Percentiles rank a stretch among this genome's conserved stretches.
phyloP scores from a whole-genome alignment of 2,113 vertebrate genomes.

The Seriola rivoliana region DNA sequence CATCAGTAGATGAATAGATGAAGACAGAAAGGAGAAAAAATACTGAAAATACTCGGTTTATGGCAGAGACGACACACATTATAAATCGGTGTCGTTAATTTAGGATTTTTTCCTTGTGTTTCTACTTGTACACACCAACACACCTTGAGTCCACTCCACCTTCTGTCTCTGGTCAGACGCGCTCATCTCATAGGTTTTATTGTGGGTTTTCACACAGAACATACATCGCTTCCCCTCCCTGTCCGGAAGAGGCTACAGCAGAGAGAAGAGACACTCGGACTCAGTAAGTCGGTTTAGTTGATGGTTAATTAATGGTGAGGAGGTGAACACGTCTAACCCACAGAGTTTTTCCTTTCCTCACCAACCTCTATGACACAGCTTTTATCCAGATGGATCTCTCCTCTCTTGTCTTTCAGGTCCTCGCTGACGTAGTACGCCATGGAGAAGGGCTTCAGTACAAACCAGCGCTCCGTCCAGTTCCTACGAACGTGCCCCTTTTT shows the following conservation, averaged over 20 bases:
- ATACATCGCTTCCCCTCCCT: constrained; percentile 85
- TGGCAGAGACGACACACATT: too few species aligned
- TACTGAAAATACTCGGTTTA: too few species aligned
- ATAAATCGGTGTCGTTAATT: background rate
- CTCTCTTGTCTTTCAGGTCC: constrained; percentile 85
- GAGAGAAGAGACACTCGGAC: background rate
- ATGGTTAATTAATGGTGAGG: background rate
- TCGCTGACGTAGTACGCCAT: constrained; percentile 84
- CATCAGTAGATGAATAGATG: too few species aligned
- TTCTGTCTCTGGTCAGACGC: constrained; percentile 84
- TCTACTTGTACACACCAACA: constrained; percentile 37
- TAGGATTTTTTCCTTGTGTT: background rate
- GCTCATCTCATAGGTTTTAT: constrained; percentile 86
- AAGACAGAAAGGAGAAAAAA: too few species aligned
- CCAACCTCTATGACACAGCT: constrained; percentile 82
- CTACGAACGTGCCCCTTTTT: constrained; percentile 86
- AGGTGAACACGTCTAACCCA: background rate
- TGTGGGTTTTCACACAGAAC: constrained; percentile 85
- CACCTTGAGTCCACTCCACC: constrained; percentile 87
- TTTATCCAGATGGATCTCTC: constrained; percentile 84
- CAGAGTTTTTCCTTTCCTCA: constrained; percentile 29
- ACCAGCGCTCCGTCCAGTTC: constrained; percentile 89
- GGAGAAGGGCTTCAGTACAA: constrained; percentile 82
- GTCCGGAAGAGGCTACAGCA: constrained; percentile 81
- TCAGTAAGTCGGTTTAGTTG: background rate